Evolutionary conservation across 1,140 invertebrate genomes (phyloP).

Genomic region (Brachionus paranguensis): DNA sequence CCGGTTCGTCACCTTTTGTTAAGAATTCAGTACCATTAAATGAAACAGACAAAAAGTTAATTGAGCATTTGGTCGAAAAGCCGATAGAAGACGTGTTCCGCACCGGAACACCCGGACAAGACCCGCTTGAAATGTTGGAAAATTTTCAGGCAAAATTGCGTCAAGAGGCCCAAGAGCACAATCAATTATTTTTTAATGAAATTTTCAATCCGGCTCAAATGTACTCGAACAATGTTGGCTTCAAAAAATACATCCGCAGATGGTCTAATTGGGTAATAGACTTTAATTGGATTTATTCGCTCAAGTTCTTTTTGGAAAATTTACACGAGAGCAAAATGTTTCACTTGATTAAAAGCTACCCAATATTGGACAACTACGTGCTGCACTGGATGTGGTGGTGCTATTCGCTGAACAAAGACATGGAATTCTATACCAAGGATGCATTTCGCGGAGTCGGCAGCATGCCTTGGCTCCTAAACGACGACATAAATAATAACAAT

Average conservation of each 20-base stretch:
- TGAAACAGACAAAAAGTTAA: conserved; percentile 28
- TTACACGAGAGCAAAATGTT: conserved; percentile 6
- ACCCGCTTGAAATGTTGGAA: conserved; percentile 5
- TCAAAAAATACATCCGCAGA: conserved; percentile 31
- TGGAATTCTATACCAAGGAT: conserved; percentile 22
- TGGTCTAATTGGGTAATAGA: conserved; percentile 34
- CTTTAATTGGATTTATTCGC: conserved; percentile 31
- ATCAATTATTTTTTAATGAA: background rate
- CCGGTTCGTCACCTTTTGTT: conserved; percentile 35
- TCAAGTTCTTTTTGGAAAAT: conserved; percentile 26
- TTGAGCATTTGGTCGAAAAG: background rate
- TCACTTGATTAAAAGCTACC: conserved; percentile 24
- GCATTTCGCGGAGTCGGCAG: background rate
- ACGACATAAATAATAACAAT: conserved; percentile 16
- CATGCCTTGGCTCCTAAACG: conserved; percentile 18
- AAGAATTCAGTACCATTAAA: background rate
- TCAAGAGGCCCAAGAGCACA: background rate
- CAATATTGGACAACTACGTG: conserved; percentile 36
- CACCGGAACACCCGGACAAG: background rate
- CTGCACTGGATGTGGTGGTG: conserved; percentile 39
- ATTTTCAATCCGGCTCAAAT: background rate
- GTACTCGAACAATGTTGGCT: background rate
- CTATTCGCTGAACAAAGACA: conserved; percentile 8
- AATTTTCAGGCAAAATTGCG: conserved; percentile 16
- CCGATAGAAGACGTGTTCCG: conserved; percentile 10